Evolutionary conservation across 2,888 invertebrate species (phyloP).

Genomic region (Seira ritae): DNA sequence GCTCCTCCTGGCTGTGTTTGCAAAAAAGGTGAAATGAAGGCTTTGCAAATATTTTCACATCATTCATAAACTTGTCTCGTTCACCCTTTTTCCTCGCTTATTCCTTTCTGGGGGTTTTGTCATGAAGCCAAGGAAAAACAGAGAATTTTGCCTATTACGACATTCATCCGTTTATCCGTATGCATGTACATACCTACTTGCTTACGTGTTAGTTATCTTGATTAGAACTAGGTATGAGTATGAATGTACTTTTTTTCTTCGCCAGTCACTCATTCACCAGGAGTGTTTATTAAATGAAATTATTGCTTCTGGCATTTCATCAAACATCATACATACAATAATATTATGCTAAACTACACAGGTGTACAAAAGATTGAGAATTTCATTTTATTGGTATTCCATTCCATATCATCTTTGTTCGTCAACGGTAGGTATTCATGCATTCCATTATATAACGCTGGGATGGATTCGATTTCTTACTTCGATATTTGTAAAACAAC

Average conservation of each 20-base stretch:
- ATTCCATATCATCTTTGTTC: too few species aligned
- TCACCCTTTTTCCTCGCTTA: slow-evolving; percentile 17
- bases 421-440: too few species aligned
- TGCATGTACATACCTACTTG: neutral
- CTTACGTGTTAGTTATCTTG: slow-evolving; percentile 1
- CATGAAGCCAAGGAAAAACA: slow-evolving; percentile 8
- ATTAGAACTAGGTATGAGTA: too few species aligned
- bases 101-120: neutral
- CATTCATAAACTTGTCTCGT: slow-evolving; percentile 56
- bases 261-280: slow-evolving; percentile 17
- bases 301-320: slow-evolving; percentile 22
- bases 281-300: slow-evolving; percentile 22
- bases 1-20: slow-evolving; percentile 19
- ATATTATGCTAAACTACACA: too few species aligned
- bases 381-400: too few species aligned
- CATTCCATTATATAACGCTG: too few species aligned
- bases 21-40: slow-evolving; percentile 38
- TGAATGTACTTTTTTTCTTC: slow-evolving; percentile 23
- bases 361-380: too few species aligned
- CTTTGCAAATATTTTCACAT: slow-evolving; percentile 60
- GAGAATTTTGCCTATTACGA: slow-evolving; percentile 16
- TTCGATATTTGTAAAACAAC: too few species aligned
- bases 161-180: slow-evolving; percentile 22
- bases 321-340: too few species aligned
- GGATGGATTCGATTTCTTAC: too few species aligned